Evolutionary conservation across 2,888 invertebrate species (phyloP), one percentile per base, ranked within the genome.

Genomic region (Pharmacophagus antenor): DNA sequence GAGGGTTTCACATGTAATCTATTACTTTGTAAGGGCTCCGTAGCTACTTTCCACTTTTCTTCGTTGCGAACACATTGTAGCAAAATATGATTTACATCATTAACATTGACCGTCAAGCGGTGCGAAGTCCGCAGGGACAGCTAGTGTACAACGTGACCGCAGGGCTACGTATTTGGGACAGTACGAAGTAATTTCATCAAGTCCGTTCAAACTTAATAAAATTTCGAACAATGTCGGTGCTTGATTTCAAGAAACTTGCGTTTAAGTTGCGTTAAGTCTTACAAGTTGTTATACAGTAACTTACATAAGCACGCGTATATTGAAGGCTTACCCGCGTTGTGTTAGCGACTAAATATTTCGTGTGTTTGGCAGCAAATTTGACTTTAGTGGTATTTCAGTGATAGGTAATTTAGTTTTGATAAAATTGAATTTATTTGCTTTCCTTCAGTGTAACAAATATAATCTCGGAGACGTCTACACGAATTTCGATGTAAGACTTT

Each of bases 141-240:
- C n/a, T n/a, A 6, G 37, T 7, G n/a, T n/a, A 15, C n/a, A n/a
- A 15, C 27, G 7, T 27, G 7, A 2, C 8, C 27, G 10, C 15
- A 18, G n/a, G 17, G 23, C 17, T 27, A 20, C 47, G 47, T 47
- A 55, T 47, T 31, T 47, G 31, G n/a, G 47, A 47, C 47, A 47
- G n/a, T 23, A 46, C 22, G 18, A 47, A 55, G 47, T 47, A 47
- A 55, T 55, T 55, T 31, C 47, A 54, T 54, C 27, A 46, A 46
- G 55, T 47, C 47, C 21, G 31, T 22, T 31, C 18, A 47, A 55
- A 47, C 55, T 55, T 54, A 21, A 21, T 46, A 47, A 55, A 47
- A 55, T 55, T 55, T 55, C 47, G 55, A 55, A 55, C 55, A 55
- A 55, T 55, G 46, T 22, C 21, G 21, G 46, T 20, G 47, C 47